A percentile compares a stretch with the other conserved stretches of the same genome.
Evolutionary conservation across 2,888 invertebrate species (phyloP).

Genomic region (Pristionchus exspectatus): DNA sequence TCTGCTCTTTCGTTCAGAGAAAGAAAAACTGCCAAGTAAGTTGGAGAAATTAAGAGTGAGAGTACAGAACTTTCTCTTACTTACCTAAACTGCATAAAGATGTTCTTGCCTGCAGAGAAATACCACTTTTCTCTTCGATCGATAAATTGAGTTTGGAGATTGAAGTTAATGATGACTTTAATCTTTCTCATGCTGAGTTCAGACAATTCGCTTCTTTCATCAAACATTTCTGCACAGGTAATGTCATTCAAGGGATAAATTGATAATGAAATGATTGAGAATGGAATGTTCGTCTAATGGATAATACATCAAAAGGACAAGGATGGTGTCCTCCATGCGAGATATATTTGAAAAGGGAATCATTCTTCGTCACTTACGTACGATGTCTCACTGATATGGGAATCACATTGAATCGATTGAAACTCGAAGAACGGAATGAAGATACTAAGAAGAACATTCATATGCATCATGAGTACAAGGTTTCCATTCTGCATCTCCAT

Average conservation of each 20-base stretch:
- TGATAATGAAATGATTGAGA: not conserved
- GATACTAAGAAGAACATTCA: not conserved
- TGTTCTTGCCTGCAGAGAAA: not conserved
- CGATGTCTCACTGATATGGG: constrained; percentile 7
- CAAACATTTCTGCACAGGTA: constrained; percentile 2
- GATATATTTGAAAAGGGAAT: constrained; percentile 3
- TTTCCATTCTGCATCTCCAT: not conserved
- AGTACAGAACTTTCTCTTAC: constrained; percentile 31
- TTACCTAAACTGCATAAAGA: not conserved
- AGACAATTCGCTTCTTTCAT: constrained; percentile 2
- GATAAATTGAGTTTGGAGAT: constrained; percentile 4
- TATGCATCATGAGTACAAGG: constrained; percentile 51
- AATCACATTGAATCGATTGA: not conserved
- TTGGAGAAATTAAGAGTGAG: not conserved
- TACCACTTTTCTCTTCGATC: not conserved
- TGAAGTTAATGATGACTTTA: constrained; percentile 14
- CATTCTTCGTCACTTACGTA: constrained; percentile 31
- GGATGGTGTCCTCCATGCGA: constrained; percentile 46
- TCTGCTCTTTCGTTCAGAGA: constrained; percentile 42
- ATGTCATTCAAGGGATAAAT: not conserved
- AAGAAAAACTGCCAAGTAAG: constrained; percentile 32
- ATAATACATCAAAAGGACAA: constrained; percentile 3
- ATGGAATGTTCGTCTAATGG: constrained; percentile 29
- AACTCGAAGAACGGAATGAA: not conserved
- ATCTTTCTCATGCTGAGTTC: constrained; percentile 15